Conservation (phyloP, 2,113 vertebrate genomes). For the Furnarius figulus region DNA sequence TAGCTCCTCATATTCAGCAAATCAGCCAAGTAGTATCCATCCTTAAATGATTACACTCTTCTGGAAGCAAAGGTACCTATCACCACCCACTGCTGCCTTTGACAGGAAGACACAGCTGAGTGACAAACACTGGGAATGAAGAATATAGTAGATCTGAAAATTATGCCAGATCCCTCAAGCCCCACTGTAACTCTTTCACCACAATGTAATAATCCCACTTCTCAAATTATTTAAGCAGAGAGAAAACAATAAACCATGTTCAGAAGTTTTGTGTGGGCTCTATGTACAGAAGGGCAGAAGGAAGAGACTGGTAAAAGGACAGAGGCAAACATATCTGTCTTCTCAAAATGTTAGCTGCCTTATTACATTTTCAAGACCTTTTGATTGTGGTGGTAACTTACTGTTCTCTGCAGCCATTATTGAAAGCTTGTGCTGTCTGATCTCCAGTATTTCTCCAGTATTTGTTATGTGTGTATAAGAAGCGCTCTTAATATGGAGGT, state of each 20-base stretch:
- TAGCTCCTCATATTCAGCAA: neutral
- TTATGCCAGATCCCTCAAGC: neutral
- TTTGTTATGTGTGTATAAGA: neutral
- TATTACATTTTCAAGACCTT: conserved; percentile 6
- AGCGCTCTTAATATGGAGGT: neutral
- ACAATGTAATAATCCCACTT: neutral
- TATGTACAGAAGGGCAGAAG: neutral
- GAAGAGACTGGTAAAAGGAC: neutral
- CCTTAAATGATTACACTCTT: neutral
- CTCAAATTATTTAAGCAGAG: neutral
- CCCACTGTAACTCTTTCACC: neutral
- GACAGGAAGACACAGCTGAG: neutral
- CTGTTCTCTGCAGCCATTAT: neutral
- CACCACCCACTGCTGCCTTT: neutral
- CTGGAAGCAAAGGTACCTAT: neutral
- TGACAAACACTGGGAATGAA: neutral
- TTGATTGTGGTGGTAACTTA: neutral
- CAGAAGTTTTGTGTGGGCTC: neutral
- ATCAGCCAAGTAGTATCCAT: neutral
- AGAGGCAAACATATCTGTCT: neutral
- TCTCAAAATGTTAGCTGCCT: neutral
- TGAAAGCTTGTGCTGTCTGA: neutral
- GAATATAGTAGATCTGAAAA: neutral
- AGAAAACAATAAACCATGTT: neutral
- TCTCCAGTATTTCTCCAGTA: conserved; percentile 3